phyloP scores from a whole-genome alignment of 2,888 invertebrate genomes.

The Coelopa pilipes region DNA sequence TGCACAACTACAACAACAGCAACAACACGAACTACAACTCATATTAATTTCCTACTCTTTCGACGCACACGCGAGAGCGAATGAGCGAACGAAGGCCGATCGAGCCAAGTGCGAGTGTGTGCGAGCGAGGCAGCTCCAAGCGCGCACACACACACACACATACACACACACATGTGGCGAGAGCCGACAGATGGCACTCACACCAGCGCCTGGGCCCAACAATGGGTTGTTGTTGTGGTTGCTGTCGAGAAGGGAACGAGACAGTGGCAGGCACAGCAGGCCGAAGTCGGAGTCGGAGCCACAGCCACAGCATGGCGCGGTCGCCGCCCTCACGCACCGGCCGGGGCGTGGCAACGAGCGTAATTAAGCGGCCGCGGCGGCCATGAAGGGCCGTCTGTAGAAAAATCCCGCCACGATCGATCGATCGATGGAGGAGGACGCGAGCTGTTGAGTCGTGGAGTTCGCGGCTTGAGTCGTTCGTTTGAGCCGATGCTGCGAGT shows the following conservation, averaged over 20 bases:
- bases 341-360: conserved; percentile 51
- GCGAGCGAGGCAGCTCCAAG: no score
- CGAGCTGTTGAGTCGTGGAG: no score
- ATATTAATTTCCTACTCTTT: not conserved
- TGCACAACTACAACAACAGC: not conserved
- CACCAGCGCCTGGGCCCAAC: no score
- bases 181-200: not conserved
- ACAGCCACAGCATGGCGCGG: conserved; percentile 19
- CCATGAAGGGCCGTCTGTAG: not conserved
- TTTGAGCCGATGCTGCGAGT: no score
- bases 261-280: no score
- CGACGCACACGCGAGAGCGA: conserved; percentile 4
- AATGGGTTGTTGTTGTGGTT: no score
- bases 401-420: not conserved
- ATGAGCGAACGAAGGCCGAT: not conserved
- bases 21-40: conserved; percentile 3
- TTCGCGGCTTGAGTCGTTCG: no score
- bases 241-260: no score
- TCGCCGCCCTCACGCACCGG: conserved; percentile 34
- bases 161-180: not conserved
- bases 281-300: not conserved
- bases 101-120: no score
- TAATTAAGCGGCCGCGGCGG: conserved; percentile 7
- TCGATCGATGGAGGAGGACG: no score
- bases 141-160: not conserved